Base-by-base conservation (phyloP, 2,113 vertebrate genomes). In the Nycticebus coucang region DNA sequence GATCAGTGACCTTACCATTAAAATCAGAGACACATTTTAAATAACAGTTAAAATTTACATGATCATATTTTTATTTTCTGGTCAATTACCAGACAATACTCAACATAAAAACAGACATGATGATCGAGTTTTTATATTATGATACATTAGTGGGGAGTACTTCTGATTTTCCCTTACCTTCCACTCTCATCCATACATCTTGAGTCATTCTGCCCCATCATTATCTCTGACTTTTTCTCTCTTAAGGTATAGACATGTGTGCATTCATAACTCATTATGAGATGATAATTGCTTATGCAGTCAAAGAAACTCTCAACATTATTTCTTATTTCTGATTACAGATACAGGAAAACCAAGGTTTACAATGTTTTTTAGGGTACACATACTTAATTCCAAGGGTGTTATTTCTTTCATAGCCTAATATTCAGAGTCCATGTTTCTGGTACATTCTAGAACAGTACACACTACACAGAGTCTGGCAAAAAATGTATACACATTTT, bases 21-120 rank as follows among this genome's bases (percentile, higher is more conserved):
- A 98, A 96, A 96, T 96, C 97, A 96, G 94, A 97, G 93, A 84
- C 87, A 84, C 95, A 97, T 95, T 97, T 97, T 96, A 95, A 97
- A 93, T 95, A 97, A 19, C 55, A 97, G 84, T 96, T 98, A 97
- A 96, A 97, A 97, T 95, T 97, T 97, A 96, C 93, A 95, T 17
- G 28, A 64, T 95, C 92, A 95, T 77, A 88, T 95, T 96, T 92
- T 41, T 89, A 91, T 92, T 95, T 96, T 59, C n/a, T 93, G 88
- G 64, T 89, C 91, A 98, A 95, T 97, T 97, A 96, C 33, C 45
- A 1, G 19, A 69, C 18, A 59, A 35, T 30, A 78, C 28, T 90
- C 60, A 97, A 94, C 55, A 0, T 78, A 33, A 13, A 96, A 97
- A 97, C 71, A 92, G 78, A 72, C 18, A 45, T 0, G 60, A 59